A percentile compares a stretch with the other conserved stretches of the same genome.
phyloP scores from a whole-genome alignment of 2,797 vertebrate genomes.

The Hoplostethus atlanticus region DNA sequence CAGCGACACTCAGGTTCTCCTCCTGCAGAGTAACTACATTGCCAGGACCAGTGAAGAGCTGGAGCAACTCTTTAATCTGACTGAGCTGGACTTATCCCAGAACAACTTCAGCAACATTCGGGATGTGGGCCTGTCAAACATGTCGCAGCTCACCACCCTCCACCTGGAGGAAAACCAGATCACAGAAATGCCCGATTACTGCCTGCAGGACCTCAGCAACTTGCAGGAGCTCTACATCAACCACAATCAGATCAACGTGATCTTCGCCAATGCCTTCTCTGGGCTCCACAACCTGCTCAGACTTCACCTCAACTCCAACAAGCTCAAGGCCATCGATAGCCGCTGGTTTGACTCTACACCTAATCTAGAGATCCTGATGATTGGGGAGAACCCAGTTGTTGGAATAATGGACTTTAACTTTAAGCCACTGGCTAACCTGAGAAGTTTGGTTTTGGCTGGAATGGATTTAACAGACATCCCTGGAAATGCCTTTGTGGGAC shows the following conservation, averaged over 20 bases:
- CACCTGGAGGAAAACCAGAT: conserved; percentile 98
- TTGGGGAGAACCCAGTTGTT: conserved; percentile 96
- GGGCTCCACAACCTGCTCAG: conserved; percentile 93
- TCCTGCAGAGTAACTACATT: conserved; percentile 98
- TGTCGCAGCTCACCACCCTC: conserved; percentile 95
- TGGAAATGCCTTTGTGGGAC: conserved; percentile 93
- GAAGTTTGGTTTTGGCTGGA: conserved; percentile 95
- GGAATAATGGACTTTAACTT: conserved; percentile 97
- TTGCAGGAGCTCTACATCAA: conserved; percentile 98
- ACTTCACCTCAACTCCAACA: conserved; percentile 97
- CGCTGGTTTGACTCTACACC: conserved; percentile 97
- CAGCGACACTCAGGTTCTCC: conserved; percentile 95
- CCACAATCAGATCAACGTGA: conserved; percentile 95
- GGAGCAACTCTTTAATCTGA: conserved; percentile 95
- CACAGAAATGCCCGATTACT: conserved; percentile 93
- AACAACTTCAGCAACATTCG: conserved; percentile 95
- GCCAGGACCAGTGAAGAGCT: conserved; percentile 92
- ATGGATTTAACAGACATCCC: conserved; percentile 97
- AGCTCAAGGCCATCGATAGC: conserved; percentile 91
- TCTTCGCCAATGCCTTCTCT: conserved; percentile 93
- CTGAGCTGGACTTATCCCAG: conserved; percentile 96
- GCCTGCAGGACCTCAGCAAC: conserved; percentile 93
- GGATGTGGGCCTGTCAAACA: conserved; percentile 93
- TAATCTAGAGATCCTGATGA: conserved; percentile 98
- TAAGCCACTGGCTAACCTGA: conserved; percentile 91